Conservation (phyloP, 1,140 invertebrate species). For the Ericerus pela region DNA sequence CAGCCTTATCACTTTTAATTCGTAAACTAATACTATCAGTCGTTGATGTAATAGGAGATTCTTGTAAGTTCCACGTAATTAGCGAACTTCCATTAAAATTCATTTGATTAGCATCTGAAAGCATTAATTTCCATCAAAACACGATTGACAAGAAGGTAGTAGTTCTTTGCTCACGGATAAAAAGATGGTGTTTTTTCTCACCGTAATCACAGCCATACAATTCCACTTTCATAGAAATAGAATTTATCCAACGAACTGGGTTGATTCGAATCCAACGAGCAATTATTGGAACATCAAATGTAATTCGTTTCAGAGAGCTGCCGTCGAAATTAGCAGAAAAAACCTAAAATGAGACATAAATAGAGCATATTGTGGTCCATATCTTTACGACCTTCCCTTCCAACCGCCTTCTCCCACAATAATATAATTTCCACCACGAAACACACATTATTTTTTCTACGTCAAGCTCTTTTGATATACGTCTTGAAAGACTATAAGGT, state of each 20-base stretch:
- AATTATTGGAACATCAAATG: constrained; percentile 89
- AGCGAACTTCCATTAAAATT: constrained; percentile 71
- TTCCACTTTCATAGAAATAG: constrained; percentile 87
- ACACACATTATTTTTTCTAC: no score
- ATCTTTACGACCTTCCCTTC: no score
- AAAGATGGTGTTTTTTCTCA: no score
- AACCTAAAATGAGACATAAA: constrained; percentile 44
- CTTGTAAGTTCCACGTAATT: constrained; percentile 53
- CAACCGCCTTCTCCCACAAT: no score
- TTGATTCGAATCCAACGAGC: constrained; percentile 90
- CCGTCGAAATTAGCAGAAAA: constrained; percentile 87
- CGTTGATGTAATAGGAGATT: constrained; percentile 60
- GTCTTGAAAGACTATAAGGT: no score
- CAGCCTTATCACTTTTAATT: constrained; percentile 77
- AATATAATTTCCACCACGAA: no score
- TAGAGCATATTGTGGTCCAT: no score
- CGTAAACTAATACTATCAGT: constrained; percentile 74
- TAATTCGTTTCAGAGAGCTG: constrained; percentile 62
- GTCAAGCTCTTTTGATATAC: no score
- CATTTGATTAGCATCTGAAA: constrained; percentile 63
- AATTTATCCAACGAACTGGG: constrained; percentile 85
- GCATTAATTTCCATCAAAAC: no score
- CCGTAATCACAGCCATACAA: constrained; percentile 89
- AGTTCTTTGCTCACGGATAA: no score
- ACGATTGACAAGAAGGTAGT: no score